phyloP scores from a whole-genome alignment of 1,140 invertebrate species.

The Drepana arcuata region DNA sequence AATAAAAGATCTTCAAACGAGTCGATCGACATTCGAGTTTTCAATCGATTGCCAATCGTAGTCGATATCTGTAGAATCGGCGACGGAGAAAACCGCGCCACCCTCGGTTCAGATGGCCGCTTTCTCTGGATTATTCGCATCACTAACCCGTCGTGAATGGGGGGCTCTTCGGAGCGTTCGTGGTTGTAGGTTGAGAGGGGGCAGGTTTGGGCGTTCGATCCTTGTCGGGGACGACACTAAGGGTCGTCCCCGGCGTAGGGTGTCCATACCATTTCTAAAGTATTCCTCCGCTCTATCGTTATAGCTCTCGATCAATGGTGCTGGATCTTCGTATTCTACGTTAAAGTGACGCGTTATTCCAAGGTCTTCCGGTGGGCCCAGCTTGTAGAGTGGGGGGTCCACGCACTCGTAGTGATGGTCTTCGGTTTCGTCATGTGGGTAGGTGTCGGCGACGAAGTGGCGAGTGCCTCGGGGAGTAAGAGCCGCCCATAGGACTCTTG shows the following conservation, averaged over 20 bases:
- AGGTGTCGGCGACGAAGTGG: slow-evolving; percentile 77
- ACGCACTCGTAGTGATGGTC: slow-evolving; percentile 85
- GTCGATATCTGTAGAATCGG: slow-evolving; percentile 55
- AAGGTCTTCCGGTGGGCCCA: slow-evolving; percentile 56
- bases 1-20: slow-evolving; percentile 37
- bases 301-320: slow-evolving; percentile 81
- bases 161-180: slow-evolving; percentile 72
- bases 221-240: slow-evolving; percentile 83
- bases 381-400: slow-evolving; percentile 72
- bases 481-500: slow-evolving; percentile 86
- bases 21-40: slow-evolving; percentile 49
- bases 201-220: slow-evolving; percentile 85
- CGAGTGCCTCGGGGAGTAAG: slow-evolving; percentile 84
- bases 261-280: slow-evolving; percentile 59
- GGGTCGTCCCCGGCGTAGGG: slow-evolving; percentile 63
- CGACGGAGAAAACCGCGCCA: slow-evolving; percentile 69
- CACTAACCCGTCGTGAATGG: slow-evolving; percentile 74
- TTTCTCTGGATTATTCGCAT: slow-evolving; percentile 73
- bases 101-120: slow-evolving; percentile 65
- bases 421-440: slow-evolving; percentile 71
- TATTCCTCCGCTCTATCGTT: slow-evolving; percentile 62
- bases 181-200: slow-evolving; percentile 81
- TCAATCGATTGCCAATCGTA: slow-evolving; percentile 50
- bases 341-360: slow-evolving; percentile 79
- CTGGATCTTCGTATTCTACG: slow-evolving; percentile 81